Evolutionary conservation across 2,888 invertebrate species (phyloP), one percentile per base, ranked within the genome.

Genomic region (Agrotis puta): DNA sequence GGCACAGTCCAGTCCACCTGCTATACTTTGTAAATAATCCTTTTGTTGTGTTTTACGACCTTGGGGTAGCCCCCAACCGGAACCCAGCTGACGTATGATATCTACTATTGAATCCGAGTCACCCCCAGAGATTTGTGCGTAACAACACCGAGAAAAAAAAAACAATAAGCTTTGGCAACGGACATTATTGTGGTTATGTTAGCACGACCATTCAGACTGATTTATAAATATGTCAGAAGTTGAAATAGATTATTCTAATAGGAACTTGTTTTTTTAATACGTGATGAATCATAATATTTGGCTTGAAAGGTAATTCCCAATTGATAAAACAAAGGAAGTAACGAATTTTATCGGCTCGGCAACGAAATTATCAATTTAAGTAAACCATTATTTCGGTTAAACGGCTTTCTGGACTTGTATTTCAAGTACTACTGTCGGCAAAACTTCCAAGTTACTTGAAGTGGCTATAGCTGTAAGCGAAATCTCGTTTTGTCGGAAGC

Each of bases 1-100:
- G 70, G 69, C 58, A 70, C 67, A 71, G 70, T 71, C 72, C 65
- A 78, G 72, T 68, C 82, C 74, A 81, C 75, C 75, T 80, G 77
- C 53, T 67, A 39, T 76, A 76, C 51, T 77, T 81, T 81, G 61
- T 81, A 70, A 81, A 81, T 76, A 77, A 81, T 81, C 51, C 76
- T 75, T 75, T 76, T 81, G 76, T 81, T 75, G 33, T 64, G 51
- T 74, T 80, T 77, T 76, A 77, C 61, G 81, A 81, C 81, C 76
- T 81, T 77, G 77, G 81, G 81, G 81, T 54, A 75, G 64, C 70
- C 77, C 72, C 57, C 11, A 47, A 64, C 64, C 77, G 77, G 76
- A 74, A 77, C 47, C 13, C 81, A 77, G 64, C 64, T 77, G 81
- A 64, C 76, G 27, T 51, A n/a, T 64, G 64, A 75, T 81, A 81